Evolutionary conservation across 2,888 invertebrate genomes (phyloP), one percentile per base, ranked within the genome.

Genomic region (Crioceris asparagi): DNA sequence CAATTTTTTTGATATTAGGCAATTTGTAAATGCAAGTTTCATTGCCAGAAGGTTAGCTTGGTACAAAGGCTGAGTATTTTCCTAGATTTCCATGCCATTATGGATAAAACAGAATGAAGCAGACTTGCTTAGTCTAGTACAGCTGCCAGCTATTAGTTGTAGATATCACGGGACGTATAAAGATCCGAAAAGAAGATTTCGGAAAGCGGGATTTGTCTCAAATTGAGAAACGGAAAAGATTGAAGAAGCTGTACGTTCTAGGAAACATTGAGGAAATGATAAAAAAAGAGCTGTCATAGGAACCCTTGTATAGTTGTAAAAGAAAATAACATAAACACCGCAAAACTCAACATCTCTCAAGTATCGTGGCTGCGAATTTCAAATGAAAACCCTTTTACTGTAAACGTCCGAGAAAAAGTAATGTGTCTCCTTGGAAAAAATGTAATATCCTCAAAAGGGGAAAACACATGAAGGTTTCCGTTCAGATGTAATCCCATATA

Each of bases 381-480:
- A 25, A 25, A 25, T 25, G 25, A 25, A 25, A 25, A 3, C 25
- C 25, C 25, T 25, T 25, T 25, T 25, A 25, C 25, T 25, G 25
- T 3, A 25, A n/a, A 25, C 25, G 12, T 25, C 12, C 25, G 4
- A 25, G 12, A 25, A 25, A 25, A 6, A 25, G 25, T 25, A 3
- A 25, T 25, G 25, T 25, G 25, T 25, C 25, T 25, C 25, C 25
- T 11, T 25, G 25, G 25, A 12, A 25, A 25, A 25, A 12, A 25
- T 25, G 25, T 25, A 25, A n/a, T 25, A 6, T 25, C 12, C 3
- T 6, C 25, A 25, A 25, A 25, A 25, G 6, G 25, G 25, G 6
- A 25, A 25, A 25, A 25, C 25, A 25, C 25, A 11, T 25, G 25
- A 25, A 25, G 25, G 25, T 25, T 25, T 25, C 25, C 4, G 25